Evolutionary conservation across 35 echinoderm and acorn worm genomes (phyloP), one percentile per base, ranked within the genome.

Genomic region (Acanthaster planci): DNA sequence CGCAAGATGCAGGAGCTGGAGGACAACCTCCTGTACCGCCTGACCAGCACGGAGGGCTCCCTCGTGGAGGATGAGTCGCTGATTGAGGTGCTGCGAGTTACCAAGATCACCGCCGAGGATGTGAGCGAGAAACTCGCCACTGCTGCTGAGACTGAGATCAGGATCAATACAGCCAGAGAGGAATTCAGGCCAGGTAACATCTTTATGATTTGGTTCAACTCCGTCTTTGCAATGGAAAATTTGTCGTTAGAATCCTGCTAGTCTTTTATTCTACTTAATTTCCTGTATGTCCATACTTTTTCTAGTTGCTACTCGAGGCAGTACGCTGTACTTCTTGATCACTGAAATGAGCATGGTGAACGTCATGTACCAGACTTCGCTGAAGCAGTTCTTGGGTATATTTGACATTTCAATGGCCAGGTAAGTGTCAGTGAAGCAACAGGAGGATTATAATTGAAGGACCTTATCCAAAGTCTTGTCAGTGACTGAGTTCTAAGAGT

Each of bases 321-420:
- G 95, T 55, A 92, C 91, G 67, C 80, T 97, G 37, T 97, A 97
- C 76, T 97, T 97, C 95, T 90, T 97, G 88, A 97, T 97, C 38
- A 80, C 82, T 21, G 95, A 97, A 68, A 97, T 97, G 95, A 97
- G 95, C 51, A 92, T 97, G 91, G 95, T 97, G 53, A 93, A 97
- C 51, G 91, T 97, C 29, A 97, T 97, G 95, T 97, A 97, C 59
- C 95, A 97, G 84, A 97, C 95, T 36, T 90, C 95, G 14, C 91
- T 97, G 29, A 97, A 97, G 60, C 95, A 97, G 81, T 97, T 97
- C 88, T 68, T 97, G 79, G 95, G 91, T 38, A 77, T 97, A 18
- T 97, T 97, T 89, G 95, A 97, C 51, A 68, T 93, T 26, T 97
- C 95, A 1, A 97, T 97, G 95, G 95, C 90, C 55, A 97, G 52